phyloP scores from a whole-genome alignment of 1,140 invertebrate species.

The Euglossa dilemma region DNA sequence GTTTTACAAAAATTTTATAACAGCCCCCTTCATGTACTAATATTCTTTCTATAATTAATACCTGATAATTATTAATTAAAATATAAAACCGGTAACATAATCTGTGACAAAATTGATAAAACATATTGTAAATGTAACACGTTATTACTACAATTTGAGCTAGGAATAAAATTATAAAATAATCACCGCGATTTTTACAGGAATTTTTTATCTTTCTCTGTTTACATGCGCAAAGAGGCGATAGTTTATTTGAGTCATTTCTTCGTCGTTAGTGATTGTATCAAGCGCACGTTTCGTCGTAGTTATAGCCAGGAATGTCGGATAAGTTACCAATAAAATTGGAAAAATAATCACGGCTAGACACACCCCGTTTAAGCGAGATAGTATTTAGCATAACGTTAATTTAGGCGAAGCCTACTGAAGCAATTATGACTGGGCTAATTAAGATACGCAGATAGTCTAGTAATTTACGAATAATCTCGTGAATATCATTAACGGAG shows the following conservation, averaged over 20 bases:
- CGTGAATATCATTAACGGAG: constrained; percentile 36
- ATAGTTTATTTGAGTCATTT: background rate
- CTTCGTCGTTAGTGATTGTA: background rate
- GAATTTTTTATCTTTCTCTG: too few species aligned
- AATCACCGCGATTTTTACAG: too few species aligned
- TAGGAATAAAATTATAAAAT: too few species aligned
- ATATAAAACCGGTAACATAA: too few species aligned
- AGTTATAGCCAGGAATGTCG: background rate
- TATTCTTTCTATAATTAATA: too few species aligned
- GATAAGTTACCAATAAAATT: constrained; percentile 21
- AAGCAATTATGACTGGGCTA: constrained; percentile 41
- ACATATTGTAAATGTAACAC: too few species aligned
- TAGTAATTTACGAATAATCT: constrained; percentile 40
- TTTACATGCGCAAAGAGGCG: background rate
- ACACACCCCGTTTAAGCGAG: constrained; percentile 7
- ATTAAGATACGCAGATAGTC: constrained; percentile 45
- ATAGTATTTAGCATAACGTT: constrained; percentile 35
- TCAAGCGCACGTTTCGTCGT: background rate
- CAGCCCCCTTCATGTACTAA: too few species aligned
- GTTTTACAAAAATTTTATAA: too few species aligned
- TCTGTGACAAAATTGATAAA: too few species aligned
- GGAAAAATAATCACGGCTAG: constrained; percentile 10
- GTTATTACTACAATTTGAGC: too few species aligned
- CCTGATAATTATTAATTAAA: too few species aligned
- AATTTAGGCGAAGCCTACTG: constrained; percentile 22